These are phyloP conservation scores for Hypocryptadius cinnamomeus DNA, from an alignment of 2,113 vertebrate genomes.

Conservation along the genomic window DNA sequence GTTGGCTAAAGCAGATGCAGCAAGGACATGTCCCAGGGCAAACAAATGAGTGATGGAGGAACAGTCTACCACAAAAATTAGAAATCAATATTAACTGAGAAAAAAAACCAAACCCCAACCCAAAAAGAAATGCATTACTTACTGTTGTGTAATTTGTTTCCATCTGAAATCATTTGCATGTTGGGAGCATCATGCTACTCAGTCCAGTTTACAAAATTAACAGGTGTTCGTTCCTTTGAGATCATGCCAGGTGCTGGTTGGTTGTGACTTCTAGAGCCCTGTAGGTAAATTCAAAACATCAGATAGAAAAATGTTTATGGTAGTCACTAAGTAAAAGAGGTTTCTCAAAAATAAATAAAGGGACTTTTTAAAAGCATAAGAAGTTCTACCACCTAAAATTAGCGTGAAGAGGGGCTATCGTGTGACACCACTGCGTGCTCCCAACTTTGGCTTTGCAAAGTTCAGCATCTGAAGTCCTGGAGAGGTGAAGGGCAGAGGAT, in stretches of 20 bases:
- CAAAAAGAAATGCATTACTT: not conserved
- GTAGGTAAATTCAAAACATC: not conserved
- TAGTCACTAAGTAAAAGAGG: not conserved
- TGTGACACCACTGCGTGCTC: not conserved
- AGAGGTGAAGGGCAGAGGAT: conserved; percentile 28
- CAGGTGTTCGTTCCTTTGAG: not conserved
- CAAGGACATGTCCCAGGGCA: not conserved
- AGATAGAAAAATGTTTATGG: not conserved
- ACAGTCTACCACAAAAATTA: not conserved
- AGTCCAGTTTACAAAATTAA: not conserved
- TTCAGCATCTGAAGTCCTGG: not conserved
- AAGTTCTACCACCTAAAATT: conserved; percentile 23
- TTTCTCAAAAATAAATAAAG: not conserved
- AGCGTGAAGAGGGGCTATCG: not conserved
- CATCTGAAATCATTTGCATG: conserved; percentile 17
- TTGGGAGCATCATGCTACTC: not conserved
- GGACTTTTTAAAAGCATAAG: not conserved
- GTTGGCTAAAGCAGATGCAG: not conserved
- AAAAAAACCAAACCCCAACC: not conserved
- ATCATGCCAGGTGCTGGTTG: not conserved
- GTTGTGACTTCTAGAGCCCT: not conserved
- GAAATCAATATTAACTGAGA: not conserved
- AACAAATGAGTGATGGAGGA: not conserved
- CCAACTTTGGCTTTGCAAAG: not conserved
- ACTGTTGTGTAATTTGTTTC: conserved; percentile 24